Evolutionary conservation across 2,888 invertebrate species (phyloP).

Genomic region (Lithosia quadra): DNA sequence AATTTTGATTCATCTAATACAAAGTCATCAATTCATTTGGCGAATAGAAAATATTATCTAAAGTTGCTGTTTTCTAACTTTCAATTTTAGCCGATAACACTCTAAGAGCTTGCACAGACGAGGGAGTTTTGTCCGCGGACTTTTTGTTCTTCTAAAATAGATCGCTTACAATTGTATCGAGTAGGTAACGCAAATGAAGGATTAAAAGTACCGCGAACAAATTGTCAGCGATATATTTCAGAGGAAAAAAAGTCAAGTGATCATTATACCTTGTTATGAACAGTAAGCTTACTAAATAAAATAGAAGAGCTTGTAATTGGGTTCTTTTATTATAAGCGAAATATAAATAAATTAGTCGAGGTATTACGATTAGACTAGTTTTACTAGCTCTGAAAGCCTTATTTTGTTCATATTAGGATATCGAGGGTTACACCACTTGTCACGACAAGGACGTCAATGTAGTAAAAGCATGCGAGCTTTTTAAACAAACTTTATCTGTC

Average conservation of each 20-base stretch:
- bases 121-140: no score
- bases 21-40: neutral
- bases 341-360: neutral
- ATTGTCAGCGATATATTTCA: no score
- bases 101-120: no score
- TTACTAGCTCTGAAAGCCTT: slow-evolving; percentile 41
- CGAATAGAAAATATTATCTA: neutral
- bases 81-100: neutral
- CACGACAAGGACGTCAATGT: slow-evolving; percentile 80
- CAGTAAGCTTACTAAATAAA: neutral
- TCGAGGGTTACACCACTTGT: slow-evolving; percentile 79
- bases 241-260: no score
- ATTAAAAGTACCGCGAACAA: no score
- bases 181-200: no score
- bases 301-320: neutral
- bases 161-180: no score
- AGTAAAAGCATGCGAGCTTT: slow-evolving; percentile 83
- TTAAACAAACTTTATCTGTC: slow-evolving; percentile 84
- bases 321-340: neutral
- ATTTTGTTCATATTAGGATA: slow-evolving; percentile 68
- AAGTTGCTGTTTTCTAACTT: neutral
- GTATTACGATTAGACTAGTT: slow-evolving; percentile 18
- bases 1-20: neutral
- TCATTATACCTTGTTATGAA: neutral
- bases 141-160: no score